These are phyloP conservation scores for Astyanax mexicanus DNA, from an alignment of 2,797 vertebrate genomes.

Conservation along the genomic window DNA sequence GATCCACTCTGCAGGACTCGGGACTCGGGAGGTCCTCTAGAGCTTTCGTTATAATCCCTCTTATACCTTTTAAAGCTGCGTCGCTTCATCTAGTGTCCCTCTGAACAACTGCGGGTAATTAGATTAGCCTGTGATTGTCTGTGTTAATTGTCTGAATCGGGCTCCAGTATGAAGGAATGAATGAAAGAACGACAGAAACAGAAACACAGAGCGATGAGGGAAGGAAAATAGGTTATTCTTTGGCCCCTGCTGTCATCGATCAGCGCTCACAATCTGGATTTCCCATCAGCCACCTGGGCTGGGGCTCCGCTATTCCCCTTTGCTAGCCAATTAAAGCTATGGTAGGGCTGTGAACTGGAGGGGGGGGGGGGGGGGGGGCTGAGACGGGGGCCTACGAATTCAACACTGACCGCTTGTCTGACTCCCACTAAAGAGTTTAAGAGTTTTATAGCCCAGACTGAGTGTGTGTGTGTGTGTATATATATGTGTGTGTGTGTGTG, in stretches of 20 bases:
- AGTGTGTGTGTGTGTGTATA: slow-evolving; percentile 47
- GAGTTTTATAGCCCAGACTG: slow-evolving; percentile 67
- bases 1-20: background rate
- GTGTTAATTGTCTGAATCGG: background rate
- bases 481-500: slow-evolving; percentile 60
- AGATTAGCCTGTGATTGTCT: background rate
- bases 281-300: slow-evolving; percentile 81
- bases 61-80: background rate
- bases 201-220: background rate
- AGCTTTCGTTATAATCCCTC: background rate
- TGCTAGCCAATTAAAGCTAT: slow-evolving; percentile 73
- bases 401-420: slow-evolving; percentile 57
- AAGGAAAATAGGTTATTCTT: slow-evolving; percentile 59
- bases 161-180: background rate
- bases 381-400: slow-evolving; percentile 31
- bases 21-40: background rate
- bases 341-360: slow-evolving; percentile 61
- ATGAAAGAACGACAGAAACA: background rate
- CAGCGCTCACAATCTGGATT: slow-evolving; percentile 76
- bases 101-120: background rate
- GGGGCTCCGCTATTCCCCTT: slow-evolving; percentile 51
- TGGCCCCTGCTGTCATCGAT: slow-evolving; percentile 77
- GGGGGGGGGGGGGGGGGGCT: slow-evolving; percentile 25
- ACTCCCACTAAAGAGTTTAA: slow-evolving; percentile 65
- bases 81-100: background rate